Percentiles rank a stretch among this genome's conserved stretches.
Conservation (phyloP, 2,113 vertebrate species). For the Henicopernis longicauda region DNA sequence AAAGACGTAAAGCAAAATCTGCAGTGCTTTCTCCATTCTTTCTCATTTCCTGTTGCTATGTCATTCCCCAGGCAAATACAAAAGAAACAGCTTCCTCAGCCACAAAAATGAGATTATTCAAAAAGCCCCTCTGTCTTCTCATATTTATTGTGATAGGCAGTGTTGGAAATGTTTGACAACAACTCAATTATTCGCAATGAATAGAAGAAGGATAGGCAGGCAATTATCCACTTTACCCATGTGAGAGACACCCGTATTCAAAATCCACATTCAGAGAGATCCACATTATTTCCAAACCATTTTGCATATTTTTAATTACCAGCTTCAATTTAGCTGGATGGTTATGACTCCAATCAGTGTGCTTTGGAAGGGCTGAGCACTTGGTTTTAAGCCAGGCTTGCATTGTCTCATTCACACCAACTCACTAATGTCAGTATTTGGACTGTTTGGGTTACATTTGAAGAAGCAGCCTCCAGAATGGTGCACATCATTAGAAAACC, state of each 20-base stretch:
- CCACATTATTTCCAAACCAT: slow-evolving; percentile 40
- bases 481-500: neutral
- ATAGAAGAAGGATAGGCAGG: slow-evolving; percentile 53
- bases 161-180: slow-evolving; percentile 63
- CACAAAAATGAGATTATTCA: slow-evolving; percentile 48
- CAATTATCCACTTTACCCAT: slow-evolving; percentile 64
- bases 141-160: slow-evolving; percentile 59
- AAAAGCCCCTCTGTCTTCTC: slow-evolving; percentile 26
- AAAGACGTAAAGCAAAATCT: neutral
- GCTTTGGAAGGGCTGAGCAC: slow-evolving; percentile 46
- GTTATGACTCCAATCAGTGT: slow-evolving; percentile 54
- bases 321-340: slow-evolving; percentile 24
- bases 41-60: slow-evolving; percentile 59
- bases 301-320: slow-evolving; percentile 69
- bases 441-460: neutral
- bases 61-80: slow-evolving; percentile 36
- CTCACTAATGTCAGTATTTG: neutral
- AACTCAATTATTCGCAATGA: slow-evolving; percentile 58
- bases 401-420: slow-evolving; percentile 2
- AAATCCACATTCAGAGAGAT: slow-evolving; percentile 35
- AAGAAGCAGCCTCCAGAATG: neutral
- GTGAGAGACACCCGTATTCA: slow-evolving; percentile 56
- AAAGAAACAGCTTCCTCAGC: slow-evolving; percentile 43
- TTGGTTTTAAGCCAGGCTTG: slow-evolving; percentile 15
- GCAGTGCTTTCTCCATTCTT: neutral